A percentile compares a stretch with the other conserved stretches of the same genome.
phyloP scores from a whole-genome alignment of 2,113 vertebrate genomes.

The Edolisoma coerulescens region DNA sequence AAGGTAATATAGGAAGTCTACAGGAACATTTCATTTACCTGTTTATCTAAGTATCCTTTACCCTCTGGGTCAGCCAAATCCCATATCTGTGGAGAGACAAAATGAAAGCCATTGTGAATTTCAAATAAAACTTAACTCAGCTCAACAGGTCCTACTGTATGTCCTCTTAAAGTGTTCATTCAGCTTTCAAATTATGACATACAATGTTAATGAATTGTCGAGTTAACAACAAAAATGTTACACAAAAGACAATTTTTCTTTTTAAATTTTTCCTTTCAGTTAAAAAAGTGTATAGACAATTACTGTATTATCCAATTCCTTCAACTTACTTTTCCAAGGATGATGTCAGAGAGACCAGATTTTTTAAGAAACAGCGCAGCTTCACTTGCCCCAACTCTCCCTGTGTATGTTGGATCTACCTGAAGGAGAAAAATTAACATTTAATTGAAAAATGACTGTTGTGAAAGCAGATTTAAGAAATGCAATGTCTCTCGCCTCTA shows the following conservation, averaged over 20 bases:
- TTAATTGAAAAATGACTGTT: background rate
- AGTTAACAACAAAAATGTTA: background rate
- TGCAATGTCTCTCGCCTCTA: background rate
- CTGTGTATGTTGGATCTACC: slow-evolving; percentile 92
- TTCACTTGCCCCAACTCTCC: slow-evolving; percentile 90
- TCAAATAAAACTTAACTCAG: background rate
- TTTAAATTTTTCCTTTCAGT: background rate
- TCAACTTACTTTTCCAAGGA: slow-evolving; percentile 89
- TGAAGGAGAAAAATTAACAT: slow-evolving; percentile 35
- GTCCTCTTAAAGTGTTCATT: background rate
- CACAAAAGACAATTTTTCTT: background rate
- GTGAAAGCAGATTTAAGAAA: background rate
- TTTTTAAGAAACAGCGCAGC: slow-evolving; percentile 95
- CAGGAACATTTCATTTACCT: slow-evolving; percentile 72
- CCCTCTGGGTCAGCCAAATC: slow-evolving; percentile 96
- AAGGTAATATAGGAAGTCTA: background rate
- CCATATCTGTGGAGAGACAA: slow-evolving; percentile 85
- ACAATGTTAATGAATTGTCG: background rate
- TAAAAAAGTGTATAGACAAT: background rate
- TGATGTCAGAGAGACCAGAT: slow-evolving; percentile 88
- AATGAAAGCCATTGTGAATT: background rate
- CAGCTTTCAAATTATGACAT: background rate
- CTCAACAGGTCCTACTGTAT: background rate
- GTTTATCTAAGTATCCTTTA: slow-evolving; percentile 96
- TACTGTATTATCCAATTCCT: background rate